phyloP scores from a whole-genome alignment of 2,797 vertebrate species.

The Thamnophis elegans region DNA sequence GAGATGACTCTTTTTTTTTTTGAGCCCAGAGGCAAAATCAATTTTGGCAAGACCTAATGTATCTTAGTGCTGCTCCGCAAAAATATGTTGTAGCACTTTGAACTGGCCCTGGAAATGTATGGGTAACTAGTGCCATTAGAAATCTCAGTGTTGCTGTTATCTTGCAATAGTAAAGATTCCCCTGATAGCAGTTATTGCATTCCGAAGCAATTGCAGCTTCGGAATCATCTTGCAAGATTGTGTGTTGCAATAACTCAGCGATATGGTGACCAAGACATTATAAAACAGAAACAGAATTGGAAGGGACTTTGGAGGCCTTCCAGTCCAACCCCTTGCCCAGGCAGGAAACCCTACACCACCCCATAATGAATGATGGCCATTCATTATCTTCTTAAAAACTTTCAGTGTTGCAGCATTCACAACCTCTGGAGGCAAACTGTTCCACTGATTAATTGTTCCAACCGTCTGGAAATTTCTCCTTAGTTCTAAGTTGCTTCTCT shows the following conservation, averaged over 20 bases:
- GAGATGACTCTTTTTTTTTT: neutral
- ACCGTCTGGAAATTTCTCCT: no score
- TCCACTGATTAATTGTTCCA: no score
- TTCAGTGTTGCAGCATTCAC: no score
- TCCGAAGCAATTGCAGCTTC: neutral
- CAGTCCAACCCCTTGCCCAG: no score
- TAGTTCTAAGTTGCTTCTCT: no score
- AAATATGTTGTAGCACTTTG: neutral
- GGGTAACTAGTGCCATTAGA: neutral
- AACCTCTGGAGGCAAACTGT: no score
- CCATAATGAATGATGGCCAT: no score
- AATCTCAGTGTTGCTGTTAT: neutral
- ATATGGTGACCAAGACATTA: neutral
- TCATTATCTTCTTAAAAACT: no score
- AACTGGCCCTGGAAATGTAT: neutral
- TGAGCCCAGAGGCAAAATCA: neutral
- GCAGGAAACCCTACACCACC: no score
- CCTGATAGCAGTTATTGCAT: neutral
- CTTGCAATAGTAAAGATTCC: neutral
- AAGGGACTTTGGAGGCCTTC: no score
- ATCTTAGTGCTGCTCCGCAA: neutral
- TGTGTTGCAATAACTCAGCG: neutral
- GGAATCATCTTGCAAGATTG: neutral
- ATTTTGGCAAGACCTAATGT: neutral
- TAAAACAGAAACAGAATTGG: no score